These are phyloP conservation scores for Columbina picui DNA, from an alignment of 2,113 vertebrate genomes.

Conservation along the genomic window DNA sequence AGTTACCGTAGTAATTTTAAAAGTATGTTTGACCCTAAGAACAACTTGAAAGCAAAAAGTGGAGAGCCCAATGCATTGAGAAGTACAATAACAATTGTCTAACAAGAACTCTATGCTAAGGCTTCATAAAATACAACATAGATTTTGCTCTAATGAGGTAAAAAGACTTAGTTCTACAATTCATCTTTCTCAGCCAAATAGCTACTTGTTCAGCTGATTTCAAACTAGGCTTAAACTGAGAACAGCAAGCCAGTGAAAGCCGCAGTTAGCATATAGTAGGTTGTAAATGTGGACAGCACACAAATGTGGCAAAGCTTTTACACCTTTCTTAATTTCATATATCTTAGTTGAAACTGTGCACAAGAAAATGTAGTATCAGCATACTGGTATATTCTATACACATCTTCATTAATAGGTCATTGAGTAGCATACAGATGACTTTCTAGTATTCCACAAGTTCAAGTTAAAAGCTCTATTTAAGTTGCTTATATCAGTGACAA, in stretches of 20 bases:
- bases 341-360: neutral
- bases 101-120: neutral
- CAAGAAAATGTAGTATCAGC: neutral
- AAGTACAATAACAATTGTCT: neutral
- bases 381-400: neutral
- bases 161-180: neutral
- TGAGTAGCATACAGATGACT: neutral
- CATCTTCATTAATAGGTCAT: neutral
- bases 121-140: accelerated
- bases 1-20: neutral
- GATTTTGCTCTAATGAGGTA: neutral
- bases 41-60: neutral
- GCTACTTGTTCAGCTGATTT: neutral
- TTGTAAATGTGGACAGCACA: neutral
- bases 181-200: neutral
- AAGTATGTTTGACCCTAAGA: neutral
- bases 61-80: accelerated
- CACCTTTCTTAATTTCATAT: neutral
- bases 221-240: neutral
- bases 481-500: neutral
- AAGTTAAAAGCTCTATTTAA: neutral
- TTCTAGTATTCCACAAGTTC: neutral
- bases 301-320: neutral
- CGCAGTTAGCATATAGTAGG: accelerated
- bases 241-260: neutral